Base-by-base conservation (phyloP, 35 echinoderm and acorn worm species). In the Ptychodera flava region DNA sequence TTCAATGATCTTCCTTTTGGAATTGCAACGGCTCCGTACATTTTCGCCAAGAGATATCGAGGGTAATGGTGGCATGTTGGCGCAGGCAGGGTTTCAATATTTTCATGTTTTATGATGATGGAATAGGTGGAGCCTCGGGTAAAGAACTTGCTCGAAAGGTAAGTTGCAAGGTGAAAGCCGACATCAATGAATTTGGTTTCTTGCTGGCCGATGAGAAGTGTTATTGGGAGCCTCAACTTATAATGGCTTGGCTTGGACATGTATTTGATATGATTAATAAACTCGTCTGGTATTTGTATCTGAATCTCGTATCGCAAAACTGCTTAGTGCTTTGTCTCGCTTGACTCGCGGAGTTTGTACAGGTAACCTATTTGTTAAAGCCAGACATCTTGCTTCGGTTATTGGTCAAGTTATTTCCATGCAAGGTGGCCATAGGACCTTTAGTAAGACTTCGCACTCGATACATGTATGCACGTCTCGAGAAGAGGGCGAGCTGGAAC, bases 41-140 rank as follows among this genome's bases (percentile, higher is more conserved):
- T 89, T 16, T 89, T 85, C 79, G 85, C 88, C 29, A 89, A 86
- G 33, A 30, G 35, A 31, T 34, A n/a, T n/a, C 86, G 12, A 85
- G 77, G 81, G 83, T 78, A 12, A 45, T 90, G n/a, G 89, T 90
- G 10, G 80, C 77, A 28, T 36, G 79, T 80, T 90, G 89, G 89
- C 29, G 89, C 35, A 79, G 33, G 10, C 31, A 37, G 45, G 89
- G 89, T 22, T 80, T 90, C 28, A 85, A 30, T 84, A 90, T 90
- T 78, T 82, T 85, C 45, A 78, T 90, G 31, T 85, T 85, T 85
- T 78, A 79, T 79, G 82, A 90, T 90, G 82, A 90, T 90, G 89
- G 89, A 28, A 85, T 82, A 84, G 81, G 35, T 29, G 34, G 82
- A 35, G 36, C 88, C 0, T n/a, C 88, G 29, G 15, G 29, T 28